Percentiles rank a stretch among this genome's conserved stretches.
phyloP scores from a whole-genome alignment of 2,797 vertebrate genomes.

The Falco cherrug region DNA sequence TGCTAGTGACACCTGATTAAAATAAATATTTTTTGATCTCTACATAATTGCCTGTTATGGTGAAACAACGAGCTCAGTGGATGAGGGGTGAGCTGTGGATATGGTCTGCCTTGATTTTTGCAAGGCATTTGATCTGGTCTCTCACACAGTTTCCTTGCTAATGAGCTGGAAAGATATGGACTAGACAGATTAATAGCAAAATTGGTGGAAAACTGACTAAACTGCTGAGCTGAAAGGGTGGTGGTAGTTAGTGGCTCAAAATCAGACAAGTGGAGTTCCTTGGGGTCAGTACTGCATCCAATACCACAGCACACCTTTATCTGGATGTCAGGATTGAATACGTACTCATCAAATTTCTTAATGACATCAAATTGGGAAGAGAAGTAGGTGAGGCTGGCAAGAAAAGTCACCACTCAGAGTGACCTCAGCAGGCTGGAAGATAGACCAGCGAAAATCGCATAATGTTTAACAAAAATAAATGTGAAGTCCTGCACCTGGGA shows the following conservation, averaged over 20 bases:
- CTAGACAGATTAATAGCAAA: neutral
- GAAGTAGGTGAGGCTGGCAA: neutral
- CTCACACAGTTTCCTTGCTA: neutral
- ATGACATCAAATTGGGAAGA: neutral
- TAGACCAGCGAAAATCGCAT: neutral
- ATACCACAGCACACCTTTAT: neutral
- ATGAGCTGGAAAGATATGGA: neutral
- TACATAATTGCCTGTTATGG: neutral
- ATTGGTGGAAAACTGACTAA: neutral
- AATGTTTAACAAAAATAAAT: neutral
- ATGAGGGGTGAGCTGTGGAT: neutral
- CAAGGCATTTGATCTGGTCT: neutral
- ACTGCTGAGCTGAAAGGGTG: neutral
- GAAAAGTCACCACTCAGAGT: neutral
- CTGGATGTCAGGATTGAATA: neutral
- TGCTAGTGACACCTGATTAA: constrained; percentile 38
- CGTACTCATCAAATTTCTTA: neutral
- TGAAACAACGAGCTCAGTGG: neutral
- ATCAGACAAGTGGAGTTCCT: neutral
- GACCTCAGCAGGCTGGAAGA: neutral
- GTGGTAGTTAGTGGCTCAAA: neutral
- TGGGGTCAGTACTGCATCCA: neutral
- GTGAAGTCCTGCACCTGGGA: neutral
- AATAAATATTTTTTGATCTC: constrained; percentile 45
- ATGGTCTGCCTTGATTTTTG: neutral